These are phyloP conservation scores for Apeltes quadracus DNA, from an alignment of 2,113 vertebrate species.

Conservation along the genomic window DNA sequence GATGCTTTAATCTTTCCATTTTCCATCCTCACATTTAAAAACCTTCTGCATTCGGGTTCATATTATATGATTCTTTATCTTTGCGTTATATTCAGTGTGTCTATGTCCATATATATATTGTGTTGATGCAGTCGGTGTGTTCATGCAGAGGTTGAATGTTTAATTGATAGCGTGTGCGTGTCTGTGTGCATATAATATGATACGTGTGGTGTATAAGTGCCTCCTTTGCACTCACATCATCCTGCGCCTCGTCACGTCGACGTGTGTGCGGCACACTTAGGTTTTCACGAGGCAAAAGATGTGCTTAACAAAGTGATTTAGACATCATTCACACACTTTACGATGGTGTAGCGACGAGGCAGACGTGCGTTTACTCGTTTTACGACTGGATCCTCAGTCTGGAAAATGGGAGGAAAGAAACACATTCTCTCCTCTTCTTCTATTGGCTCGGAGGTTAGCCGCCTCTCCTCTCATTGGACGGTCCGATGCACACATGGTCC, in stretches of 20 bases:
- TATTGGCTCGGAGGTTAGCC: slow-evolving; percentile 20
- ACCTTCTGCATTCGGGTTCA: no score
- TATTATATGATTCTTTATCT: neutral
- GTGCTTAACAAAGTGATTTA: slow-evolving; percentile 1
- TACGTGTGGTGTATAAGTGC: no score
- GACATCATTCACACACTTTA: neutral
- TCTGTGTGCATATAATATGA: neutral
- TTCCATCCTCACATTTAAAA: neutral
- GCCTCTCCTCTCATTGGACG: slow-evolving; percentile 30
- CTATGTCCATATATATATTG: neutral
- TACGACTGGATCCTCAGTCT: neutral
- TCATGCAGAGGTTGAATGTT: neutral
- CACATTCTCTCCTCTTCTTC: neutral
- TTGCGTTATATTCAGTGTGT: no score
- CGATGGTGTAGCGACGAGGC: neutral
- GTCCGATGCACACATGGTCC: neutral
- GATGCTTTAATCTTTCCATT: neutral
- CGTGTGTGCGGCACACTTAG: neutral
- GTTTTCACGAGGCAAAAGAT: neutral
- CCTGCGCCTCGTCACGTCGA: neutral
- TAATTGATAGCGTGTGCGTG: neutral
- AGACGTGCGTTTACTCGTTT: neutral
- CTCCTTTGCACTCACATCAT: neutral
- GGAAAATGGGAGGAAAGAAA: neutral
- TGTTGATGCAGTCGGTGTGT: neutral